These are phyloP conservation scores for Bacillus rossius DNA, from an alignment of 1,140 invertebrate genomes.

Conservation along the genomic window DNA sequence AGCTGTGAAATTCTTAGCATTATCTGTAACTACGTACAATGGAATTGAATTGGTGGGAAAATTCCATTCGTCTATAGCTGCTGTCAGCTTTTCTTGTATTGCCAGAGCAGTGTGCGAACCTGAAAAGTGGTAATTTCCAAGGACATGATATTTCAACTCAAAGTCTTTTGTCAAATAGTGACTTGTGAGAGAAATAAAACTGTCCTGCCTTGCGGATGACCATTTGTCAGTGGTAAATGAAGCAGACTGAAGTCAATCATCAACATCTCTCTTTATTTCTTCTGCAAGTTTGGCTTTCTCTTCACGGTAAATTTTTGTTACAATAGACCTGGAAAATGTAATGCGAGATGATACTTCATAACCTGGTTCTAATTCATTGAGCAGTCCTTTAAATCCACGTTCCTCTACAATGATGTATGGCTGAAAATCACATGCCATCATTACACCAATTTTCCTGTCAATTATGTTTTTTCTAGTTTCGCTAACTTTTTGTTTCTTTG, in stretches of 20 bases:
- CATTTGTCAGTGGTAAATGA: neutral
- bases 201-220: neutral
- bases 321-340: neutral
- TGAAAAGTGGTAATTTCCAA: neutral
- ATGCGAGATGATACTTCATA: neutral
- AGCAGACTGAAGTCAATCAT: neutral
- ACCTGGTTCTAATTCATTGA: neutral
- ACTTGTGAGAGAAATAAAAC: neutral
- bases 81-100: neutral
- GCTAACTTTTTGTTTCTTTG: too few species aligned
- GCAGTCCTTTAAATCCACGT: neutral
- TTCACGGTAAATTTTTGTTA: neutral
- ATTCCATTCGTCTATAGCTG: neutral
- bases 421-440: neutral
- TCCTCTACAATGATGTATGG: neutral
- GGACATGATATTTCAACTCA: neutral
- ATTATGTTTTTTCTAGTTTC: too few species aligned
- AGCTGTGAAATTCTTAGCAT: neutral
- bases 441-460: too few species aligned
- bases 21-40: neutral
- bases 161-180: conserved; percentile 1
- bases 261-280: neutral
- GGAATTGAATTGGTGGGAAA: neutral
- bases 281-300: neutral
- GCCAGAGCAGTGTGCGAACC: neutral